Percentiles rank a stretch among this genome's conserved stretches.
Evolutionary conservation across 2,888 invertebrate genomes (phyloP).

Genomic region (Conomelus anceps): DNA sequence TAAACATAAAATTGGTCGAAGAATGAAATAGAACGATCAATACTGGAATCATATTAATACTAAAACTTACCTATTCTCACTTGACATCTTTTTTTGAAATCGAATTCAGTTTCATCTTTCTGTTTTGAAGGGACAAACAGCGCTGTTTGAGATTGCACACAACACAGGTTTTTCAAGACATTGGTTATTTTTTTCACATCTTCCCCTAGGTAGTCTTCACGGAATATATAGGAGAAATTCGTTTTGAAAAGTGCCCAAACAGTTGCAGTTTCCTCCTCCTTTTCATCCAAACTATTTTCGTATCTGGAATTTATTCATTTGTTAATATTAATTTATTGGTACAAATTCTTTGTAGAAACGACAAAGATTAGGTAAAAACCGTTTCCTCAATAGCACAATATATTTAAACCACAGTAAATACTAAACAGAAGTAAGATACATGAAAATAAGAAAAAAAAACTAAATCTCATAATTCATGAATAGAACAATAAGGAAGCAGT

Average conservation of each 20-base stretch:
- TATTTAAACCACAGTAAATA: too few relatives aligned
- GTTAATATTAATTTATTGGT: not conserved
- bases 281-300: not conserved
- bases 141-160: not conserved
- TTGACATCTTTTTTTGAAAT: not conserved
- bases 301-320: not conserved
- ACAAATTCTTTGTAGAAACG: too few relatives aligned
- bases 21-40: too few relatives aligned
- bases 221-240: not conserved
- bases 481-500: too few relatives aligned
- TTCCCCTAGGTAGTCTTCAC: not conserved
- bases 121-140: not conserved
- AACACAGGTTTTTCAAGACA: not conserved
- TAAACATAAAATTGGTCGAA: too few relatives aligned
- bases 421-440: too few relatives aligned
- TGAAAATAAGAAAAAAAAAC: too few relatives aligned
- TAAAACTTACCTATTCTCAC: not conserved
- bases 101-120: not conserved
- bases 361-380: too few relatives aligned
- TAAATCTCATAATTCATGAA: too few relatives aligned
- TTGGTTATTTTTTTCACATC: not conserved
- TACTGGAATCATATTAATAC: not conserved
- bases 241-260: not conserved
- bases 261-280: not conserved
- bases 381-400: too few relatives aligned